Evolutionary conservation across 2,113 vertebrate species (phyloP).

Genomic region (Riparia riparia): DNA sequence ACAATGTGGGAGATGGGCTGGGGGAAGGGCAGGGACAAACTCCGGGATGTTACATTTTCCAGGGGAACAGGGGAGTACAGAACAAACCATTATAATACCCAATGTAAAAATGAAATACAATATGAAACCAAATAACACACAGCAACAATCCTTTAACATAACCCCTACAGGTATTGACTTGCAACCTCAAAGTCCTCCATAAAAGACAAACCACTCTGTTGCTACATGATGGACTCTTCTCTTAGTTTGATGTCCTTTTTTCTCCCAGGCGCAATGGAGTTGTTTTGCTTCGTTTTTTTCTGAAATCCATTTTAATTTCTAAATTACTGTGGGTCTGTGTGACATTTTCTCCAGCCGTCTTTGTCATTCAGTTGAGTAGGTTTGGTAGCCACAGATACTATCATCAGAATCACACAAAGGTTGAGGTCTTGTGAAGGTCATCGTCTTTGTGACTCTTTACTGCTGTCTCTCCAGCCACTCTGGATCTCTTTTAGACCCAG

Average conservation of each 20-base stretch:
- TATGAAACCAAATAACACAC: too few species aligned
- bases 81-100: too few species aligned
- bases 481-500: neutral
- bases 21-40: too few species aligned
- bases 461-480: neutral
- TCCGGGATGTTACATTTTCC: too few species aligned
- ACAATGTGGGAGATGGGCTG: too few species aligned
- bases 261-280: neutral
- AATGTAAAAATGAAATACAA: too few species aligned
- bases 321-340: neutral
- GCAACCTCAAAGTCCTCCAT: neutral
- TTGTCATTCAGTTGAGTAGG: neutral
- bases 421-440: neutral
- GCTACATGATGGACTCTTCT: neutral
- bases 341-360: neutral
- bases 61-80: too few species aligned
- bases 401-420: neutral
- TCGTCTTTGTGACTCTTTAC: neutral
- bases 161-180: neutral
- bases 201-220: neutral
- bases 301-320: neutral
- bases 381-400: neutral
- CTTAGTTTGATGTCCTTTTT: neutral
- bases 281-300: neutral
- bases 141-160: neutral